Conservation (phyloP, 1,140 invertebrate species). For the Drosophila willistoni region DNA sequence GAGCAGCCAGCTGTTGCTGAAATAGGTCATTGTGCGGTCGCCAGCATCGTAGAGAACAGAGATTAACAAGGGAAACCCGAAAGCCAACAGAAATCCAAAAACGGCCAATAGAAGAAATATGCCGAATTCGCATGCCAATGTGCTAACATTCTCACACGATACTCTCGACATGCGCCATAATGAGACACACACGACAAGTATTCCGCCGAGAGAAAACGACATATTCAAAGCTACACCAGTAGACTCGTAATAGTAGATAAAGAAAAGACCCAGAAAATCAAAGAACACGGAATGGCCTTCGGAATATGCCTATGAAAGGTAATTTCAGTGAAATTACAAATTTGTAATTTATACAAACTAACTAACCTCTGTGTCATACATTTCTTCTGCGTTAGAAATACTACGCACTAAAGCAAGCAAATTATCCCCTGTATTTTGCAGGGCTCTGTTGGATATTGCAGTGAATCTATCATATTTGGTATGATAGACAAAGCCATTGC, state of each 20-base stretch:
- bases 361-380: conserved; percentile 83
- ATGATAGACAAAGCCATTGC: conserved; percentile 96
- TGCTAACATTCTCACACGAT: conserved; percentile 32
- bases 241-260: conserved; percentile 87
- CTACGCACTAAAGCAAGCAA: conserved; percentile 87
- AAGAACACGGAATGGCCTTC: conserved; percentile 89
- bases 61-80: conserved; percentile 84
- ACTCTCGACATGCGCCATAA: conserved; percentile 62
- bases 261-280: conserved; percentile 90
- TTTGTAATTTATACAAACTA: neutral
- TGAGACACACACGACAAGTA: conserved; percentile 81
- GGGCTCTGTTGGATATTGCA: conserved; percentile 89
- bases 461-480: conserved; percentile 91
- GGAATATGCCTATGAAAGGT: conserved; percentile 67
- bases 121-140: conserved; percentile 52
- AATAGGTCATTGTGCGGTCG: conserved; percentile 88
- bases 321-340: conserved; percentile 81
- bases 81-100: conserved; percentile 73
- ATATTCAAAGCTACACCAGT: conserved; percentile 85
- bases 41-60: conserved; percentile 83
- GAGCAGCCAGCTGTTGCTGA: conserved; percentile 86
- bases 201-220: conserved; percentile 83
- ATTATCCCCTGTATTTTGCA: conserved; percentile 92
- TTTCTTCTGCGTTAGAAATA: conserved; percentile 86
- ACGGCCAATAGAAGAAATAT: conserved; percentile 62